Evolutionary conservation across 2,888 invertebrate species (phyloP), one percentile per base, ranked within the genome.

Genomic region (Busseola fusca): DNA sequence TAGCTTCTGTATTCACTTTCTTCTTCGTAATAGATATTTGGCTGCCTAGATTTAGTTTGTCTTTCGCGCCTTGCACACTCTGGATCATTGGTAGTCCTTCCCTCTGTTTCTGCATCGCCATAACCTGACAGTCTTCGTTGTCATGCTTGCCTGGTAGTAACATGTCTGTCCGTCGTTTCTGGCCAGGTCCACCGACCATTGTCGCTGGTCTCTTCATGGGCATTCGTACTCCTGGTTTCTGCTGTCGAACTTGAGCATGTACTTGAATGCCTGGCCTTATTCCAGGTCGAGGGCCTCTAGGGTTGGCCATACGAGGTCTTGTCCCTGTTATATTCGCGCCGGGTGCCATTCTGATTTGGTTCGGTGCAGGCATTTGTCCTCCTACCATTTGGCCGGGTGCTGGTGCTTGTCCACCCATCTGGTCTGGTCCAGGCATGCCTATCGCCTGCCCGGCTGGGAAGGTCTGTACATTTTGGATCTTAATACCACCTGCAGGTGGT

Each of bases 71-170:
- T 92, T 97, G 97, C 48, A 98, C 97, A 87, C 97, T 97, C 76
- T 97, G 97, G 74, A 98, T 98, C 87, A 97, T 96, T 0, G 97
- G 98, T 72, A 97, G 88, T 0, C 97, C 97, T 0, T 97, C 97
- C 59, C 97, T 96, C 83, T 97, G 96, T 77, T 97, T 97, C 88
- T 97, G 97, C 93, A 97, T 96, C 4, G 97, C 96, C 90, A 97
- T 97, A 21, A 97, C 97, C 86, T 97, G 97, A 87, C 97, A 97
- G 86, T 97, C 97, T 56, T 97, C 97, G 83, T 97, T 97, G 82
- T 97, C 97, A 76, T 97, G 97, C 87, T 97, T 96, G 66, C 97
- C 97, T 0, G 97, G 97, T 5, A 97, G 92, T 37, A 97, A 87
- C 87, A 97, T 96, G 83, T 97, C 97, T 76, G 97, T 93, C 25